phyloP scores from a whole-genome alignment of 2,888 invertebrate species.

The Amblyjoppa proteus region DNA sequence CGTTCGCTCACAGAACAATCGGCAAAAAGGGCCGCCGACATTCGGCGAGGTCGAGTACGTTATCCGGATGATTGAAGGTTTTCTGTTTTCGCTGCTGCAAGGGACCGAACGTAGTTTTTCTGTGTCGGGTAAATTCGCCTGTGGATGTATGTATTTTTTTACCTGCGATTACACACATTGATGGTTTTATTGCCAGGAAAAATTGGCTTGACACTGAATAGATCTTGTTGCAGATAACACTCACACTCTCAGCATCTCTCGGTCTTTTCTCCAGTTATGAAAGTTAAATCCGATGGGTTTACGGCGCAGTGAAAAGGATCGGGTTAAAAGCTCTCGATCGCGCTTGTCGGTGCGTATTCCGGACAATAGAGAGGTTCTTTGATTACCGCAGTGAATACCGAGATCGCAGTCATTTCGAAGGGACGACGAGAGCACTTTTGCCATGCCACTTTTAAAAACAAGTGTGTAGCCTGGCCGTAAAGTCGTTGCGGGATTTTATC shows the following conservation, averaged over 20 bases:
- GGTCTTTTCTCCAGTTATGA: neutral
- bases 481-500: neutral
- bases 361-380: neutral
- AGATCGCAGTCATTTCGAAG: neutral
- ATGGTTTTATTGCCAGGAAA: slow-evolving; percentile 42
- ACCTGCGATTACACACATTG: slow-evolving; percentile 1
- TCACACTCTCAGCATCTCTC: neutral
- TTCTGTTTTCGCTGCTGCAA: slow-evolving; percentile 29
- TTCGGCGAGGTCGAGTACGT: slow-evolving; percentile 24
- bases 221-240: slow-evolving; percentile 16
- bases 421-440: neutral
- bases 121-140: neutral
- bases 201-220: slow-evolving; percentile 30
- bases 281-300: slow-evolving; percentile 42
- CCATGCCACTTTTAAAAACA: neutral
- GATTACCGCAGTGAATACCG: neutral
- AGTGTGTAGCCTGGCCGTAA: neutral
- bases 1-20: slow-evolving; percentile 15
- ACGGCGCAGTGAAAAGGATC: slow-evolving; percentile 12
- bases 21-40: slow-evolving; percentile 37
- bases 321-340: slow-evolving; percentile 10
- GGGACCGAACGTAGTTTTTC: slow-evolving; percentile 11
- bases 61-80: slow-evolving; percentile 47
- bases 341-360: slow-evolving; percentile 22
- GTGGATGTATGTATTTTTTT: neutral